phyloP scores from a whole-genome alignment of 2,113 vertebrate genomes.

The Notarius quadriscutis region DNA sequence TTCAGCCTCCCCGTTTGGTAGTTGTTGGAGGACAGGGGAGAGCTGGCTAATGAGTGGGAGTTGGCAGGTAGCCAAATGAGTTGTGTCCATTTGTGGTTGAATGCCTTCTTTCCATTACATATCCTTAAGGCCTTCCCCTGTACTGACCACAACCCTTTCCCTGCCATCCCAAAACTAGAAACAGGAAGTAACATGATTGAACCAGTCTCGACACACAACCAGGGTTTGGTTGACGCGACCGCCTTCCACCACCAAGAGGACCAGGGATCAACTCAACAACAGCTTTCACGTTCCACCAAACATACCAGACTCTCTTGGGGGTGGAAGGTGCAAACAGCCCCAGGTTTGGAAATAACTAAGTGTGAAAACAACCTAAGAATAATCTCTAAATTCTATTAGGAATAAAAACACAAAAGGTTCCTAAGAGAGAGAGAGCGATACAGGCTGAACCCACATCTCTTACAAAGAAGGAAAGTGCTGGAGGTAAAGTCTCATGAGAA shows the following conservation, averaged over 20 bases:
- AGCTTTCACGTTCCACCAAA: background rate
- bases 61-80: too few species aligned
- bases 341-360: constrained; percentile 14
- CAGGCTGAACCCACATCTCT: background rate
- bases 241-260: background rate
- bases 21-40: background rate
- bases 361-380: background rate
- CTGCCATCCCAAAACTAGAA: background rate
- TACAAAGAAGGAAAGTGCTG: background rate
- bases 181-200: background rate
- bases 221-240: background rate
- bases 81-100: background rate
- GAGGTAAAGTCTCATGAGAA: constrained; percentile 17
- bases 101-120: background rate
- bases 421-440: background rate
- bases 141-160: background rate
- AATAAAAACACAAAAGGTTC: constrained; percentile 14
- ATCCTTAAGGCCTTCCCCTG: background rate
- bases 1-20: background rate
- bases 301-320: background rate
- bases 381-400: constrained; percentile 16
- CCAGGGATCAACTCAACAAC: background rate
- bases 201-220: background rate
- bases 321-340: background rate
- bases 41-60: background rate